These are phyloP conservation scores for Catharus bicknelli DNA, from an alignment of 2,113 vertebrate genomes.

Conservation along the genomic window DNA sequence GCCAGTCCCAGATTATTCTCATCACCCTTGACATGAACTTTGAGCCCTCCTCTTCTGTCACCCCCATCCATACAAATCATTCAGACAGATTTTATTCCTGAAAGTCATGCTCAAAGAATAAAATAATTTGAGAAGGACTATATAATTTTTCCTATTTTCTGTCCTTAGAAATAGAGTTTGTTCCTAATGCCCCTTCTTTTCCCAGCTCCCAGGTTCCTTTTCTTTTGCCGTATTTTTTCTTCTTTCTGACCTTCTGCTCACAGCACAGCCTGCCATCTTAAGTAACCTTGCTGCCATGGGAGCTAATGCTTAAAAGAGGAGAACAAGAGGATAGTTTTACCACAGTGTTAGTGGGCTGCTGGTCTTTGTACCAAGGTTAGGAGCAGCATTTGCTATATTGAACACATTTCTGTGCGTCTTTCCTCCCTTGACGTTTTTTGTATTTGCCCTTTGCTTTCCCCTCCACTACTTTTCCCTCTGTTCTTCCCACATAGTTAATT, in stretches of 20 bases:
- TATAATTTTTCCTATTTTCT: neutral
- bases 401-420: accelerated
- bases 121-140: neutral
- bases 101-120: neutral
- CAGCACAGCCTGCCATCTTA: neutral
- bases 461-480: neutral
- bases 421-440: neutral
- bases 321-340: neutral
- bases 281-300: neutral
- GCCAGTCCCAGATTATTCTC: neutral
- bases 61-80: neutral
- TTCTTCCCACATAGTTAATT: neutral
- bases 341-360: neutral
- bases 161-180: neutral
- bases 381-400: neutral
- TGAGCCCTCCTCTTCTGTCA: neutral
- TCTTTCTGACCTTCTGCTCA: neutral
- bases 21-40: neutral
- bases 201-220: neutral
- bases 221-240: neutral
- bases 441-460: neutral
- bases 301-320: neutral
- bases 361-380: neutral
- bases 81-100: neutral
- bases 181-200: neutral